A percentile compares a stretch with the other conserved stretches of the same genome.
Evolutionary conservation across 2,888 invertebrate species (phyloP).

Genomic region (Oxycera nigricornis): DNA sequence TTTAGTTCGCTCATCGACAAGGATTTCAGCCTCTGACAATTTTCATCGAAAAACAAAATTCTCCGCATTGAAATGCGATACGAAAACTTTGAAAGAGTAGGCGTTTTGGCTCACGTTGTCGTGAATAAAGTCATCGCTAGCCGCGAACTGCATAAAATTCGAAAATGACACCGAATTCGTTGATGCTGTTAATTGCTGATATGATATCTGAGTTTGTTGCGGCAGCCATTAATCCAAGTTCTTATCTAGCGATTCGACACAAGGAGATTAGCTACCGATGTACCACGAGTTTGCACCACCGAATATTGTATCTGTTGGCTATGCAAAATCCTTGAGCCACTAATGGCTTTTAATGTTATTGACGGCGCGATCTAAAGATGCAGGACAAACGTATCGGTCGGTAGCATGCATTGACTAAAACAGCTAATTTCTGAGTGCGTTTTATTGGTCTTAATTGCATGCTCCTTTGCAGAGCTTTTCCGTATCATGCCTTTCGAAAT

Average conservation of each 20-base stretch:
- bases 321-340: slow-evolving; percentile 30
- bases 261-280: slow-evolving; percentile 44
- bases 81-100: neutral
- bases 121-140: slow-evolving; percentile 29
- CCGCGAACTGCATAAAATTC: slow-evolving; percentile 28
- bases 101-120: slow-evolving; percentile 18
- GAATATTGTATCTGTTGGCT: slow-evolving; percentile 38
- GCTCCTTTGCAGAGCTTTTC: neutral
- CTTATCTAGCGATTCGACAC: slow-evolving; percentile 42
- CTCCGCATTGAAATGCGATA: neutral
- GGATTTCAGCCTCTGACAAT: neutral
- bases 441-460: slow-evolving; percentile 41
- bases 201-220: slow-evolving; percentile 43
- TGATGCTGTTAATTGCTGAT: slow-evolving; percentile 46
- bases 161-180: slow-evolving; percentile 40
- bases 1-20: neutral
- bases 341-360: slow-evolving; percentile 45
- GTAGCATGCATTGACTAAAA: slow-evolving; percentile 10
- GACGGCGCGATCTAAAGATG: slow-evolving; percentile 38
- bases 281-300: slow-evolving; percentile 22
- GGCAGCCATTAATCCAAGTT: slow-evolving; percentile 41
- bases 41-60: neutral
- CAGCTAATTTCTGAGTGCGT: slow-evolving; percentile 43
- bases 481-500: neutral
- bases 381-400: slow-evolving; percentile 37